Conservation (phyloP, 2,113 vertebrate genomes). For the Ctenomys sociabilis region DNA sequence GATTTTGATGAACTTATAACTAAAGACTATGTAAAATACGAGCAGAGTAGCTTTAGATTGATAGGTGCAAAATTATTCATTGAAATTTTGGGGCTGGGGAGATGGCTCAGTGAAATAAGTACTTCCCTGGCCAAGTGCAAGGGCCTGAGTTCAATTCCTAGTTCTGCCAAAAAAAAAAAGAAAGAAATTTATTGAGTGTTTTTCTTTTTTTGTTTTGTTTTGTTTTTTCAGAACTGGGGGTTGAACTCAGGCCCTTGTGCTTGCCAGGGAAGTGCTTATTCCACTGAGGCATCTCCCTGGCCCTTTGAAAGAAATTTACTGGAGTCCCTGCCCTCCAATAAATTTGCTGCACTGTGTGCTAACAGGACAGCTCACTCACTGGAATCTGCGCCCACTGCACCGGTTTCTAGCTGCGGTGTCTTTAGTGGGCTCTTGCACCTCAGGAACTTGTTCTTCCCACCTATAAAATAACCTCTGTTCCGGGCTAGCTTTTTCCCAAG, state of each 20-base stretch:
- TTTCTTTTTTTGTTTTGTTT: too few species aligned
- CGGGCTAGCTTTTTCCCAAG: background rate
- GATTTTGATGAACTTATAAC: background rate
- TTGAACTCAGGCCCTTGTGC: too few species aligned
- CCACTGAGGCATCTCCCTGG: too few species aligned
- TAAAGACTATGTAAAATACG: background rate
- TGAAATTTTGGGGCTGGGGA: too few species aligned
- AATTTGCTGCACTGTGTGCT: background rate
- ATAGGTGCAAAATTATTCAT: background rate
- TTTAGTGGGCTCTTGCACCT: accelerated
- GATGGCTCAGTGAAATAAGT: too few species aligned
- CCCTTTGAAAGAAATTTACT: too few species aligned
- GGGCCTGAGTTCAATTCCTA: too few species aligned
- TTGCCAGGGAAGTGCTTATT: too few species aligned
- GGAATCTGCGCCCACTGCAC: background rate
- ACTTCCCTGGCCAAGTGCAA: too few species aligned
- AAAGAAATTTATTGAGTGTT: too few species aligned
- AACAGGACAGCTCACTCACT: background rate
- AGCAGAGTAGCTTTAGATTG: background rate
- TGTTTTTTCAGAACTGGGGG: too few species aligned
- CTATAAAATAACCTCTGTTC: background rate
- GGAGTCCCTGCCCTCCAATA: background rate
- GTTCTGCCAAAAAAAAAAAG: too few species aligned
- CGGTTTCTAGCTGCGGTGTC: background rate
- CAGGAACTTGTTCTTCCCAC: background rate